Conservation (phyloP, 2,113 vertebrate genomes). For the Procavia capensis region DNA sequence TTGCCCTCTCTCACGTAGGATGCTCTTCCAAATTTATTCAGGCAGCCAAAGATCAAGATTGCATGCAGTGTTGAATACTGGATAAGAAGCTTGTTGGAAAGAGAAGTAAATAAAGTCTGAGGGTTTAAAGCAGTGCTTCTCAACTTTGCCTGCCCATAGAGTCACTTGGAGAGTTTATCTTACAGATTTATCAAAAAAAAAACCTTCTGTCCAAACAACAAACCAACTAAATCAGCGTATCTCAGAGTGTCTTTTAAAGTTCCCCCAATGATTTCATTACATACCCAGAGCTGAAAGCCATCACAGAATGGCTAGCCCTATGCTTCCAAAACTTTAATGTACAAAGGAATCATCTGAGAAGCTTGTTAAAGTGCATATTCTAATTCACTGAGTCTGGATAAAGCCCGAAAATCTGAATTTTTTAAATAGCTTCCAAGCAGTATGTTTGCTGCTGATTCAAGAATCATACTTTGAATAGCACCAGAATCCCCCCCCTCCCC, state of each 20-base stretch:
- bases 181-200: no score
- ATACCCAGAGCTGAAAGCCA: neutral
- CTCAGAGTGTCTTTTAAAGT: neutral
- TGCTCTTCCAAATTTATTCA: neutral
- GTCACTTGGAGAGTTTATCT: neutral
- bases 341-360: neutral
- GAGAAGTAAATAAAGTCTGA: neutral
- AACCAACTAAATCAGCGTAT: neutral
- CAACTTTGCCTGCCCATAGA: neutral
- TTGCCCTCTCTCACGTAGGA: neutral
- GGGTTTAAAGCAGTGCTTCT: neutral
- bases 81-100: neutral
- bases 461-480: neutral
- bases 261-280: neutral
- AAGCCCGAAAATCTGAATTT: neutral
- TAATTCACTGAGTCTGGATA: neutral
- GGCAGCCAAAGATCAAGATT: conserved; percentile 12
- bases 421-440: neutral
- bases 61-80: neutral
- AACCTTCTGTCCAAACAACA: neutral
- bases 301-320: neutral
- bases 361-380: neutral
- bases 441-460: neutral
- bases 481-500: no score
- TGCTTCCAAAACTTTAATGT: neutral